Evolutionary conservation across 2,888 invertebrate species (phyloP).

Genomic region (Drosophila tripunctata): DNA sequence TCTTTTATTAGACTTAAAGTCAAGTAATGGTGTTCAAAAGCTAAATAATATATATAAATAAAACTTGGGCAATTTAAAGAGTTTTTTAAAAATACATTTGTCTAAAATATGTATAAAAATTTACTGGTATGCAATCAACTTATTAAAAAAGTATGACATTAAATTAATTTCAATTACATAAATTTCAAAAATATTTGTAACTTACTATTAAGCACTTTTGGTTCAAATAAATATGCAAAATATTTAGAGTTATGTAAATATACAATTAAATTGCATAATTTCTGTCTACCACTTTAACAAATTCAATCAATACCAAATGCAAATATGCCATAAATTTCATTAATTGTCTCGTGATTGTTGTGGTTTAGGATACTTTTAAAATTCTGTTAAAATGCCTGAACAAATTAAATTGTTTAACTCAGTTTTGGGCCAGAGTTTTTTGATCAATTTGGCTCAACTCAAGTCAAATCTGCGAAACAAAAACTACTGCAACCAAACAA

Average conservation of each 20-base stretch:
- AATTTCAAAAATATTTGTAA: too few species aligned
- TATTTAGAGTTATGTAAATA: neutral
- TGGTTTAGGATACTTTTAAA: neutral
- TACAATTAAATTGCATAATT: neutral
- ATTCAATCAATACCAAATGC: neutral
- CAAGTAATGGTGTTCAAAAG: too few species aligned
- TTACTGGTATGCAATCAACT: too few species aligned
- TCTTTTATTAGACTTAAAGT: too few species aligned
- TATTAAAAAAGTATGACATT: too few species aligned
- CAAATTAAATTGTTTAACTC: slow-evolving; percentile 7
- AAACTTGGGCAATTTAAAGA: too few species aligned
- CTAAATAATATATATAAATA: too few species aligned
- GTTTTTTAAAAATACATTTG: too few species aligned
- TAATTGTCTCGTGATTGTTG: neutral
- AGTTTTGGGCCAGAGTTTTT: neutral
- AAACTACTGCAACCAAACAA: neutral
- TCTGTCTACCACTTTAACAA: neutral
- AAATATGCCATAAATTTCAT: neutral
- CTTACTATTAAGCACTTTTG: too few species aligned
- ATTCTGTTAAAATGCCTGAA: too few species aligned
- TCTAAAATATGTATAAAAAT: too few species aligned
- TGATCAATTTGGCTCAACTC: slow-evolving; percentile 14
- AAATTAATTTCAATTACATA: too few species aligned
- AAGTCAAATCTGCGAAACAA: neutral
- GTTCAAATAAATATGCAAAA: neutral